Conservation (phyloP, 2,888 invertebrate species). For the Celastrina argiolus region DNA sequence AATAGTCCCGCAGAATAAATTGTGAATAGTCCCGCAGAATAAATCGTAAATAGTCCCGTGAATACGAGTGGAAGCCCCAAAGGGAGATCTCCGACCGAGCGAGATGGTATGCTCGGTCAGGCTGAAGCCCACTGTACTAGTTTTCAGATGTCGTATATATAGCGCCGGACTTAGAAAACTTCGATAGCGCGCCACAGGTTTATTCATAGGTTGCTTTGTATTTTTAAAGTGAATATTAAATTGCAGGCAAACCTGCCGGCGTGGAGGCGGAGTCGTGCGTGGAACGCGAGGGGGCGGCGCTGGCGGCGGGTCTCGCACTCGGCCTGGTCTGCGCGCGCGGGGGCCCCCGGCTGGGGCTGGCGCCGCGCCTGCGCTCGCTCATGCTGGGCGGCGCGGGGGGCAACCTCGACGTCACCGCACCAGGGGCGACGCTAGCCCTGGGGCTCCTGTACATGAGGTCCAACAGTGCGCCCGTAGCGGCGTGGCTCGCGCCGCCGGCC, state of each 20-base stretch:
- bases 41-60: no score
- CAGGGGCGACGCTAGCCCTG: conserved; percentile 95
- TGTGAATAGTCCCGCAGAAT: no score
- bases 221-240: neutral
- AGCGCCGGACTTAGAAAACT: no score
- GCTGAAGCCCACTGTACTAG: no score
- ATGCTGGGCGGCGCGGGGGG: conserved; percentile 91
- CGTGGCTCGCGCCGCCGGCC: conserved; percentile 93
- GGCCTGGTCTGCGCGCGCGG: conserved; percentile 88
- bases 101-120: no score
- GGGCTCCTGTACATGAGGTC: conserved; percentile 95
- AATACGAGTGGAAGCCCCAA: no score
- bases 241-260: conserved; percentile 90
- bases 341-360: conserved; percentile 59
- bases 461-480: conserved; percentile 89
- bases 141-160: no score
- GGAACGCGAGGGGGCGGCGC: conserved; percentile 95
- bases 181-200: no score
- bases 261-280: conserved; percentile 97
- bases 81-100: no score
- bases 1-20: no score
- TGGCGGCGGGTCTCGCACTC: conserved; percentile 94
- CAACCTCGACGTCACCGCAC: conserved; percentile 96
- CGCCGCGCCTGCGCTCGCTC: conserved; percentile 91
- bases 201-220: neutral